phyloP scores from a whole-genome alignment of 2,888 invertebrate species.

The Helleia helle region DNA sequence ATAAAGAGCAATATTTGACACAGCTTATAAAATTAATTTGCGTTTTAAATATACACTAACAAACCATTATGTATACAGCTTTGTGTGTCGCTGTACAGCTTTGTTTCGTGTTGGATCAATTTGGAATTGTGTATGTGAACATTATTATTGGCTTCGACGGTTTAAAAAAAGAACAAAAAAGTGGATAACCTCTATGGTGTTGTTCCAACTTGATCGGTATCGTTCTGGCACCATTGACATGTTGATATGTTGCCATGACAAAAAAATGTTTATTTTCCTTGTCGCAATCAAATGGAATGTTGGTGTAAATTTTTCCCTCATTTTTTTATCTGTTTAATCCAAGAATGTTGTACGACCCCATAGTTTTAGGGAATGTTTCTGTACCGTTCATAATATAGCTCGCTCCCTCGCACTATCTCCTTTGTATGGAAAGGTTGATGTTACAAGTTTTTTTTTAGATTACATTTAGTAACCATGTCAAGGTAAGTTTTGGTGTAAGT shows the following conservation, averaged over 20 bases:
- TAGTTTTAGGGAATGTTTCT: constrained; percentile 67
- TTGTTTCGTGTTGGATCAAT: constrained; percentile 58
- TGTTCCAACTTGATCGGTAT: constrained; percentile 55
- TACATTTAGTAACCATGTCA: constrained; percentile 18
- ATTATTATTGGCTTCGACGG: constrained; percentile 53
- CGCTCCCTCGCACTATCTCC: constrained; percentile 57
- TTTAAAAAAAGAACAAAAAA: constrained; percentile 17
- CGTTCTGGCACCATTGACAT: not conserved
- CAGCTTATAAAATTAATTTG: constrained; percentile 17
- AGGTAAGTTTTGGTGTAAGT: constrained; percentile 39
- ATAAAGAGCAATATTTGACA: constrained; percentile 12
- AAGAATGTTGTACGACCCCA: constrained; percentile 76
- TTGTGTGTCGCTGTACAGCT: constrained; percentile 51
- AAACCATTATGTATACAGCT: constrained; percentile 60
- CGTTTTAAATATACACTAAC: constrained; percentile 62
- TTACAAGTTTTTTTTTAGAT: constrained; percentile 47
- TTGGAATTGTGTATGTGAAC: constrained; percentile 63
- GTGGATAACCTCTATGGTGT: constrained; percentile 21
- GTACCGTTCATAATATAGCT: constrained; percentile 58
- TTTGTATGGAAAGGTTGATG: constrained; percentile 56
- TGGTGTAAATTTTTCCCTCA: constrained; percentile 73
- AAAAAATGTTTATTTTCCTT: constrained; percentile 39
- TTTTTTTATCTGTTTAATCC: constrained; percentile 38
- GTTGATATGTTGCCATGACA: constrained; percentile 54
- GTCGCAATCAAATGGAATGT: constrained; percentile 78